Evolutionary conservation across 1,140 invertebrate genomes (phyloP), one percentile per base, ranked within the genome.

Genomic region (Stegodyphus mimosarum): DNA sequence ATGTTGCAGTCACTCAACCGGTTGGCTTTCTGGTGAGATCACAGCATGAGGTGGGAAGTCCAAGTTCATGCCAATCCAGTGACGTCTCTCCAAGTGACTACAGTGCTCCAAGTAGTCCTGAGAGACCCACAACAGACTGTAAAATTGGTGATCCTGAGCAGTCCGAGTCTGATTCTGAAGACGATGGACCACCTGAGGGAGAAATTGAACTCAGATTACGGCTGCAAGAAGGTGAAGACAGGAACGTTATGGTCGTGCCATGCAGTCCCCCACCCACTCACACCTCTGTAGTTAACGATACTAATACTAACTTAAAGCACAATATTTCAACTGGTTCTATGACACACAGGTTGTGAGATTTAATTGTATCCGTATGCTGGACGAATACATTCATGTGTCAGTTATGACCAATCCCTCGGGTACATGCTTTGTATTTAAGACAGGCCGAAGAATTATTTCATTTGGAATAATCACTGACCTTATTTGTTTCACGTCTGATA

Each of bases 21-120:
- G 81, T 85, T 2, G 87, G 87, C 5, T 87, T 87, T 52, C 64
- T 87, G 48, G 81, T 87, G 7, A 50, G 87, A 48, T 60, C 80
- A 6, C 72, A 76, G 17, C 60, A 71, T 3, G 49, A n/a, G 7
- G 72, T 53, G 2, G 9, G 51, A 11, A 75, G 72, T 69, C 81
- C 81, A 15, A 75, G 74, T 33, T 86, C 83, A 7, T 77, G 75
- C 48, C 83, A 77, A 33, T 86, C 83, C 33, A 86, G 85, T 50
- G 85, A 86, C 11, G 76, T 74, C 4, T 75, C 71, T 18, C 63
- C 76, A n/a, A 80, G 85, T 52, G 85, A 86, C 11, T 80, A 80
- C 52, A 80, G 77, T 74, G 77, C 85, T 4, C 85, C 85, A 17
- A 86, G 85, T 52, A 86, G 76, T 70, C 85, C 85, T 6, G 85